phyloP scores from a whole-genome alignment of 2,113 vertebrate species.

The Pterocles gutturalis region DNA sequence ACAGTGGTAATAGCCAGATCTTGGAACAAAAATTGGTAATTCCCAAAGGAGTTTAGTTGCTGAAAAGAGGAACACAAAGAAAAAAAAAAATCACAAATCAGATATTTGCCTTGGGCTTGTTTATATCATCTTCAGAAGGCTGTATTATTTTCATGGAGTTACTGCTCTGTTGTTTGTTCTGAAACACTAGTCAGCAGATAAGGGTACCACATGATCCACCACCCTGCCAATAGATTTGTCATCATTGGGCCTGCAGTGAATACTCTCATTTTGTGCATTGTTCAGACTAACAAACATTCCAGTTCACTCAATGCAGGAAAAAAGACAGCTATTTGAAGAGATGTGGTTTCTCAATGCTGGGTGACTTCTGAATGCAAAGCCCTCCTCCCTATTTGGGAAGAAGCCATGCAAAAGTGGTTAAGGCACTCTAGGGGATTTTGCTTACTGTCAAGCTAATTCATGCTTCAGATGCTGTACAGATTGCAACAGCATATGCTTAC shows the following conservation, averaged over 20 bases:
- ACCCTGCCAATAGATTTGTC: background rate
- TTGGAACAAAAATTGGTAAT: conserved; percentile 86
- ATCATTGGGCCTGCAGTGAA: background rate
- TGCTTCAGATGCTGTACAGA: conserved; percentile 30
- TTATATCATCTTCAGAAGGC: background rate
- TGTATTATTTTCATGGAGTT: background rate
- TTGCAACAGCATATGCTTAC: conserved; percentile 21
- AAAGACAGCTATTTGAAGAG: background rate
- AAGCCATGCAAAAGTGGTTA: background rate
- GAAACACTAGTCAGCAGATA: background rate
- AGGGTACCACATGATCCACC: background rate
- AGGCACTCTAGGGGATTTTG: conserved; percentile 2
- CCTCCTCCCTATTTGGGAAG: background rate
- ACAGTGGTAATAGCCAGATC: conserved; percentile 85
- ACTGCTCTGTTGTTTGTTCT: background rate
- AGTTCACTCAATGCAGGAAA: background rate
- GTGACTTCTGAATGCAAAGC: conserved; percentile 1
- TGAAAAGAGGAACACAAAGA: conserved; percentile 70
- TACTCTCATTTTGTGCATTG: background rate
- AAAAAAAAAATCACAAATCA: background rate
- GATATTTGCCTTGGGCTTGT: background rate
- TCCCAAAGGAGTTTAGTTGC: conserved; percentile 82
- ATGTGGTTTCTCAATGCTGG: background rate
- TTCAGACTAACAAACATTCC: background rate
- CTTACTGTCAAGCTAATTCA: conserved; percentile 36